Evolutionary conservation across 2,888 invertebrate genomes (phyloP).

Genomic region (Stegophylla sp.): DNA sequence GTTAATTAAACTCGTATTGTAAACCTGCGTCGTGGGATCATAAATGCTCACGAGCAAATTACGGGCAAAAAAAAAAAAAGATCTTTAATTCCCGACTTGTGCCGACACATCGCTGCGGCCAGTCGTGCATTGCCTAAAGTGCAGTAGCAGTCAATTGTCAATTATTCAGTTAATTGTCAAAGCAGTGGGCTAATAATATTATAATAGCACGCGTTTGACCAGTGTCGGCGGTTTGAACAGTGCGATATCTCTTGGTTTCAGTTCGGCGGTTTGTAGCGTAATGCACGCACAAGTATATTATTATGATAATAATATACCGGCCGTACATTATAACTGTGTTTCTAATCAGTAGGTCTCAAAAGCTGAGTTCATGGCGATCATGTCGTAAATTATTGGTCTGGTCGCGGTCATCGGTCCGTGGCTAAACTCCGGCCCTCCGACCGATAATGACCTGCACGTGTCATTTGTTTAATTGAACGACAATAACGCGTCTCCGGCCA

Average conservation of each 20-base stretch:
- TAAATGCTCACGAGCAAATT: too few relatives aligned
- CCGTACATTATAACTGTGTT: not conserved
- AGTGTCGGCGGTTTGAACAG: not conserved
- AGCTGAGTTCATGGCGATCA: conserved; percentile 14
- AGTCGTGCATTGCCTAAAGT: too few relatives aligned
- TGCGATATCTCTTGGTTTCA: not conserved
- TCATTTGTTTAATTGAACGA: conserved; percentile 48
- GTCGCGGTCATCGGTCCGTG: conserved; percentile 30
- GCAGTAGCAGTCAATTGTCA: too few relatives aligned
- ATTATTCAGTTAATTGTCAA: too few relatives aligned
- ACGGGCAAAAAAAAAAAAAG: too few relatives aligned
- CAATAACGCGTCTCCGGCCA: conserved; percentile 27
- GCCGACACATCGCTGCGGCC: too few relatives aligned
- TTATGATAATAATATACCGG: not conserved
- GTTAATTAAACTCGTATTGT: too few relatives aligned
- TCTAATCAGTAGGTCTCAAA: conserved; percentile 3
- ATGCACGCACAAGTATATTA: too few relatives aligned
- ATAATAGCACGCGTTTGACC: too few relatives aligned
- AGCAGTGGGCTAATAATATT: too few relatives aligned
- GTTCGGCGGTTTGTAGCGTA: not conserved
- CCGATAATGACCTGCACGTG: conserved; percentile 51
- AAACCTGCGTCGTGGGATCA: too few relatives aligned
- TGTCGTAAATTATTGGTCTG: conserved; percentile 53
- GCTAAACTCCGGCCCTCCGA: not conserved
- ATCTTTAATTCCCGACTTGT: too few relatives aligned